Evolutionary conservation across 2,113 vertebrate genomes (phyloP).

Genomic region (Elachura formosa): DNA sequence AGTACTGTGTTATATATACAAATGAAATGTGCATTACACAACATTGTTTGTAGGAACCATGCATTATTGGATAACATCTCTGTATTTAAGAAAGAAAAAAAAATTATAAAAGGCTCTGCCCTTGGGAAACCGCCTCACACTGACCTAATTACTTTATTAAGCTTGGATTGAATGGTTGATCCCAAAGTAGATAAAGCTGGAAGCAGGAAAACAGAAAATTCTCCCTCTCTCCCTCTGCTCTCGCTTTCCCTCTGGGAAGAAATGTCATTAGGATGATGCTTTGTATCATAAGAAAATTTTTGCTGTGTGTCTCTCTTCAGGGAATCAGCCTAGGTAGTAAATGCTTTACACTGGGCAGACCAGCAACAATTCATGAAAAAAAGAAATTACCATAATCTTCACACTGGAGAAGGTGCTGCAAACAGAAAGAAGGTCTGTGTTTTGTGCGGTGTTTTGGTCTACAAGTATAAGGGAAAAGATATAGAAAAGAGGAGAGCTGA

Average conservation of each 20-base stretch:
- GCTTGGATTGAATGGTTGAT: constrained; percentile 51
- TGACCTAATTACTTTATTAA: constrained; percentile 61
- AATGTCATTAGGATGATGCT: background rate
- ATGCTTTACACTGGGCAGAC: background rate
- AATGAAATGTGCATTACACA: background rate
- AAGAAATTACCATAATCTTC: background rate
- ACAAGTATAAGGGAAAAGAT: background rate
- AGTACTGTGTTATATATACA: background rate
- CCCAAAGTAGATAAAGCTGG: constrained; percentile 43
- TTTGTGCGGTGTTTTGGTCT: background rate
- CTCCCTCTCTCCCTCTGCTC: background rate
- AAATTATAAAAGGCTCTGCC: constrained; percentile 5
- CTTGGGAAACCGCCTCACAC: constrained; percentile 20
- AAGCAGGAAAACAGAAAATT: constrained; percentile 37
- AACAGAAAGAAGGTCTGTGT: background rate
- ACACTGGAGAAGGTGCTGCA: background rate
- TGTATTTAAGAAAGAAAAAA: constrained; percentile 32
- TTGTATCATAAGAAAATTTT: background rate
- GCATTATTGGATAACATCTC: background rate
- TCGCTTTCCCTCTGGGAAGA: background rate
- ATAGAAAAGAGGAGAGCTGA: background rate
- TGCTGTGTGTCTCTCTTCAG: background rate
- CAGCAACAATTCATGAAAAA: background rate
- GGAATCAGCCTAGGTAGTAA: background rate
- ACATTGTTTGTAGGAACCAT: background rate